Conservation (phyloP, 2,113 vertebrate species). For the Salminus brasiliensis region DNA sequence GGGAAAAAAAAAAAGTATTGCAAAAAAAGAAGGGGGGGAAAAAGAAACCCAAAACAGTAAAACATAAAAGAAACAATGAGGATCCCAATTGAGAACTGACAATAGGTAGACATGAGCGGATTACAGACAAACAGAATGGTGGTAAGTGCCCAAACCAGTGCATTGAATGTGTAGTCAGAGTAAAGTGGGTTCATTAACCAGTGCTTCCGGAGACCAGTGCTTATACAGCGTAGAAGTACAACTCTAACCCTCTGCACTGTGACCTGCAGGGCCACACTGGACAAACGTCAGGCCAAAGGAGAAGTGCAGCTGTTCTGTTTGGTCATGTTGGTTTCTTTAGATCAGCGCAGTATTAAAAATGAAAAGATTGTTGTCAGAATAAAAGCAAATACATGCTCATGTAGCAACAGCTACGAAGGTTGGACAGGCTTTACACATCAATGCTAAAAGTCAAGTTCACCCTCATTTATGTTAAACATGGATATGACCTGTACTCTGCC, state of each 20-base stretch:
- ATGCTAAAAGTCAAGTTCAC: too few relatives aligned
- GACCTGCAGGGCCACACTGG: conserved; percentile 7
- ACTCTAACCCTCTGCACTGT: conserved; percentile 47
- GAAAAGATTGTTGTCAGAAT: too few relatives aligned
- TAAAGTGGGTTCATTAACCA: conserved; percentile 55
- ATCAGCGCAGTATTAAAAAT: conserved; percentile 42
- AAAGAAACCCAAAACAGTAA: conserved; percentile 4
- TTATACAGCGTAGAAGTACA: conserved; percentile 56
- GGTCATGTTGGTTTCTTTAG: conserved; percentile 19
- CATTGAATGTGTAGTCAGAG: conserved; percentile 52
- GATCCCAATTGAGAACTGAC: conserved; percentile 47
- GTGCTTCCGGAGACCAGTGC: conserved; percentile 58
- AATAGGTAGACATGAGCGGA: conserved; percentile 24
- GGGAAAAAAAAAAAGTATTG: conserved; percentile 57
- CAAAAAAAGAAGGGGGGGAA: conserved; percentile 52
- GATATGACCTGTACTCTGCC: too few relatives aligned
- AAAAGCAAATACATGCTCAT: too few relatives aligned
- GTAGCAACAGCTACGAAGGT: too few relatives aligned
- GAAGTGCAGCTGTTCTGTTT: neutral
- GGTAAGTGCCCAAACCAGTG: conserved; percentile 62
- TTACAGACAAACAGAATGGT: conserved; percentile 40
- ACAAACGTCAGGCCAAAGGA: conserved; percentile 14
- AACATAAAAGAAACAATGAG: conserved; percentile 35
- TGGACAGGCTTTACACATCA: too few relatives aligned
- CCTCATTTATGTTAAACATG: too few relatives aligned